Conservation (phyloP, 2,888 invertebrate species). For the Auanema freiburgensis region DNA sequence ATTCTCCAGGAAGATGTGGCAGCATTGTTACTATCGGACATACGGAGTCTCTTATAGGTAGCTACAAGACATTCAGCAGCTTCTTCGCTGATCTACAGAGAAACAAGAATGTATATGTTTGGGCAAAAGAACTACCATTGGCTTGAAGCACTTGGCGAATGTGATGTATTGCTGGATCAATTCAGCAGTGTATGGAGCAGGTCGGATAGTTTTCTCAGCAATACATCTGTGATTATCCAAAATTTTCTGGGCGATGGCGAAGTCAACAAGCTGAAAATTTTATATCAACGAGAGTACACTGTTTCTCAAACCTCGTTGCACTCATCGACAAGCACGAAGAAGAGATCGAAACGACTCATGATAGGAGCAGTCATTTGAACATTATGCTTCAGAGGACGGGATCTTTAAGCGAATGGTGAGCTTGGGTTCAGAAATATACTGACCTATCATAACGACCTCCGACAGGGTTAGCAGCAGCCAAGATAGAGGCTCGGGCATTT, state of each 20-base stretch:
- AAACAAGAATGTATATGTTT: background rate
- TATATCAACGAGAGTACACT: background rate
- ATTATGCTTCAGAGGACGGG: constrained; percentile 90
- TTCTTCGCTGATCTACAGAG: constrained; percentile 71
- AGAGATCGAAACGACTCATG: constrained; percentile 97
- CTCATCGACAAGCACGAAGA: constrained; percentile 96
- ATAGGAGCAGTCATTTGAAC: constrained; percentile 90
- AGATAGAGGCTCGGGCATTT: constrained; percentile 93
- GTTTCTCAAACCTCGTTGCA: constrained; percentile 76
- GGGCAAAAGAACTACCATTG: constrained; percentile 72
- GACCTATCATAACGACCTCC: constrained; percentile 87
- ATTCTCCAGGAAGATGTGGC: constrained; percentile 84
- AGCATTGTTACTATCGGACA: constrained; percentile 75
- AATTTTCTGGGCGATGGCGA: constrained; percentile 92
- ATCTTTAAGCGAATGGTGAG: constrained; percentile 12
- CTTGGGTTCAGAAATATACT: background rate
- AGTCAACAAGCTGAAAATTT: constrained; percentile 79
- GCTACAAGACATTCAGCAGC: constrained; percentile 81
- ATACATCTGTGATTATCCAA: constrained; percentile 81
- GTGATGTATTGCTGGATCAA: constrained; percentile 93
- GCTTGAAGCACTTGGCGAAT: constrained; percentile 93
- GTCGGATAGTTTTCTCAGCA: constrained; percentile 78
- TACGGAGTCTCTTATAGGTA: constrained; percentile 83
- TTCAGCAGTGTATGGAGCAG: constrained; percentile 82
- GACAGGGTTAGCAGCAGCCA: constrained; percentile 97